These are phyloP conservation scores for Ibidorhyncha struthersii DNA, from an alignment of 2,113 vertebrate species.

Conservation along the genomic window DNA sequence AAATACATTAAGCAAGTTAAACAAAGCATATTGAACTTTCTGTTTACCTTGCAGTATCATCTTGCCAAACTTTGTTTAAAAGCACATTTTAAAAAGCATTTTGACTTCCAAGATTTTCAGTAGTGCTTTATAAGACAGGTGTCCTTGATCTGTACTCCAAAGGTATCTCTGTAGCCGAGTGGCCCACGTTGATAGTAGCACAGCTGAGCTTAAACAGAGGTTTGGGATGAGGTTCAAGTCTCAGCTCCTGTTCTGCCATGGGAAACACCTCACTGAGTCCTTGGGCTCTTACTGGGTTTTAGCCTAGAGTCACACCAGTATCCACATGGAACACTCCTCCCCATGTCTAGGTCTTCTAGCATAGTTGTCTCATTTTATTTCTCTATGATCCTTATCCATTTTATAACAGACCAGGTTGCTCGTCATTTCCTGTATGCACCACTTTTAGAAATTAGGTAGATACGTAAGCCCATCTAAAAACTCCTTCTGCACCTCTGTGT, in stretches of 20 bases:
- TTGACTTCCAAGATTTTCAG: background rate
- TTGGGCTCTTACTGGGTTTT: background rate
- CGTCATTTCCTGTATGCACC: background rate
- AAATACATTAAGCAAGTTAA: conserved; percentile 15
- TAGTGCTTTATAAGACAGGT: background rate
- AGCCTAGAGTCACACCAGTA: background rate
- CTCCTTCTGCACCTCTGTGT: background rate
- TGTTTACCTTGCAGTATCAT: background rate
- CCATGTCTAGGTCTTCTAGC: background rate
- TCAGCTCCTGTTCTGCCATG: background rate
- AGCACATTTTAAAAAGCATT: background rate
- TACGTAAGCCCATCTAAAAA: background rate
- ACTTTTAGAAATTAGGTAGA: background rate
- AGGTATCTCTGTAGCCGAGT: background rate
- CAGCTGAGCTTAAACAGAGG: background rate
- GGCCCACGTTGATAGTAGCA: background rate
- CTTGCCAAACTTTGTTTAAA: conserved; percentile 14
- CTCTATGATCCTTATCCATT: background rate
- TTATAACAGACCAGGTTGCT: background rate
- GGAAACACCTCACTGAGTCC: background rate
- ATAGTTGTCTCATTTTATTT: background rate
- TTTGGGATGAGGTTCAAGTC: background rate
- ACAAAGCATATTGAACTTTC: conserved; percentile 8
- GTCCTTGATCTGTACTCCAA: background rate
- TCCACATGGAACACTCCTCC: background rate